Conservation (phyloP, 2,113 vertebrate genomes). For the Anolis sagrei region DNA sequence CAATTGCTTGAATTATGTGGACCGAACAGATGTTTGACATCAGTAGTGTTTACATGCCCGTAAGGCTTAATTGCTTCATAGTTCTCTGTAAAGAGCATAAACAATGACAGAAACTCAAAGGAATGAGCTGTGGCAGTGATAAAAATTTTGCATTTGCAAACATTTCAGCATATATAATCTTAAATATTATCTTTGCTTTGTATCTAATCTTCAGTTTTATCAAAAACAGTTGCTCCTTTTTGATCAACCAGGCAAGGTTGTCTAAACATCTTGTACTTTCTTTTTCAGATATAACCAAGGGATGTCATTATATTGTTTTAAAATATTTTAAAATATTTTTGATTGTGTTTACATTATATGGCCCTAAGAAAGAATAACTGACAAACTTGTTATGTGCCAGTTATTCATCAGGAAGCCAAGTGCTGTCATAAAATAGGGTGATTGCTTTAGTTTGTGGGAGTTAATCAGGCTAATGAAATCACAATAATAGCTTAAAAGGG, state of each 20-base stretch:
- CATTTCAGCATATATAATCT: conserved; percentile 21
- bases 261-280: neutral
- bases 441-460: conserved; percentile 20
- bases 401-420: neutral
- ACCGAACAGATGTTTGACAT: conserved; percentile 75
- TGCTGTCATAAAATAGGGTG: conserved; percentile 13
- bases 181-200: neutral
- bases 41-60: conserved; percentile 74
- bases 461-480: neutral
- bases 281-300: neutral
- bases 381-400: neutral
- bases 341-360: neutral
- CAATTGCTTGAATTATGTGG: conserved; percentile 64
- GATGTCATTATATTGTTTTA: neutral
- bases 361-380: neutral
- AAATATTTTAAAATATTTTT: conserved; percentile 11
- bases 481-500: conserved; percentile 34
- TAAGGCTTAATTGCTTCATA: conserved; percentile 73
- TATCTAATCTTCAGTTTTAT: neutral
- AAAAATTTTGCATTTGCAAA: conserved; percentile 61
- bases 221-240: neutral
- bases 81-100: conserved; percentile 70
- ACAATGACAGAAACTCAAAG: conserved; percentile 73
- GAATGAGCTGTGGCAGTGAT: conserved; percentile 64
- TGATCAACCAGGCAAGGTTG: neutral